Evolutionary conservation across 2,113 vertebrate genomes (phyloP), one percentile per base, ranked within the genome.

Genomic region (Phalacrocorax brasilianus): DNA sequence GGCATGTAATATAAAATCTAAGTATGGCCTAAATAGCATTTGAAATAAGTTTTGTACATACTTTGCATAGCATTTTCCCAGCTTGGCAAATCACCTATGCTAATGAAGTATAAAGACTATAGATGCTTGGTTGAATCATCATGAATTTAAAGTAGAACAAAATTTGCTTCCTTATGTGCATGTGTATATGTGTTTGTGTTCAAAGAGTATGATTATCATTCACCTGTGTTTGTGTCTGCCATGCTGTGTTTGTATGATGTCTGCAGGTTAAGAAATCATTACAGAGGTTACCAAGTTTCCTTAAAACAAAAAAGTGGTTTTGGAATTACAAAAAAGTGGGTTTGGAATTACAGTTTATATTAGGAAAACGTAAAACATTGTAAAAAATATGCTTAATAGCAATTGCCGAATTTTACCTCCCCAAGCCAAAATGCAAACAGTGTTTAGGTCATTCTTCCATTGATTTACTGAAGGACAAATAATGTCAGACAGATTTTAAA

Each of bases 391-490:
- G 16, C 21, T 84, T 97, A 78, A 40, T 94, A 88, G 59, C n/a
- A 65, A 71, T 5, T 86, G 58, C 77, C 35, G 50, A 49, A 27
- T 76, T 87, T 89, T 88, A 94, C 38, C 52, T 92, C 62, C 67
- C 44, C 61, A 67, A 63, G 56, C 73, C 91, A 73, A 96, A 96
- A 96, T 77, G 59, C 49, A 93, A 94, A 75, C 33, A 96, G 42
- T 56, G 44, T 88, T 96, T 93, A 95, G 84, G 85, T 96, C 86
- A 85, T 91, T 53, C 50, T 95, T 72, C 49, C 93, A 98, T 95
- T 97, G 96, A 97, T 96, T 91, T 77, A 93, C 79, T 96, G 95
- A 97, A 98, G 97, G 97, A 97, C 94, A 98, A 98, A 98, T 97
- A 96, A 97, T 96, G 96, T 97, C 97, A 98, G 96, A 88, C 87